Percentiles rank a stretch among this genome's conserved stretches.
Evolutionary conservation across 2,888 invertebrate species (phyloP).

Genomic region (Tillus elongatus): DNA sequence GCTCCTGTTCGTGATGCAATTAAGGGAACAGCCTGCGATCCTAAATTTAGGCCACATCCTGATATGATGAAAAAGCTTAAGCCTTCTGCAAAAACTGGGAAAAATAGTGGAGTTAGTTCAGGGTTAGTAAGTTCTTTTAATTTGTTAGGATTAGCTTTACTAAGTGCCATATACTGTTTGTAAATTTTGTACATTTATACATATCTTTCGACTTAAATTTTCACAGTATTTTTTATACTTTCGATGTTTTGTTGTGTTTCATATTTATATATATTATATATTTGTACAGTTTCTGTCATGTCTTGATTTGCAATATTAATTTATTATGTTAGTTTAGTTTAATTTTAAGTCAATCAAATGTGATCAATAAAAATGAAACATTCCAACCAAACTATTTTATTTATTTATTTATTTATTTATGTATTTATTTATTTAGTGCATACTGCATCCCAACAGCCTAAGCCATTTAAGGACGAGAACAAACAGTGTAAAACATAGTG

Average conservation of each 20-base stretch:
- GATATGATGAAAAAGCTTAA: conserved; percentile 22
- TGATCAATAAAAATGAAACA: background rate
- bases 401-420: no score
- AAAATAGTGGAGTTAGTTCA: background rate
- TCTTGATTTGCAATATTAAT: background rate
- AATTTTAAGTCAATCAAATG: conserved; percentile 1
- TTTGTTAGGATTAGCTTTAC: background rate
- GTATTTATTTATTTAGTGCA: no score
- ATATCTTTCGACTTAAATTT: background rate
- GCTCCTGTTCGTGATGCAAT: conserved; percentile 62
- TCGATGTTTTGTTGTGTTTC: background rate
- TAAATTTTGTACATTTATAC: conserved; percentile 1
- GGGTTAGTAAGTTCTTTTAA: background rate
- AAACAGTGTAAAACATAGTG: no score
- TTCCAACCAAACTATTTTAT: no score
- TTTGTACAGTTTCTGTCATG: background rate
- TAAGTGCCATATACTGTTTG: background rate
- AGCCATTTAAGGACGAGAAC: no score
- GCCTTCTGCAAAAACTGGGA: conserved; percentile 1
- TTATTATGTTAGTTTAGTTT: background rate
- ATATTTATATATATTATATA: conserved; percentile 1
- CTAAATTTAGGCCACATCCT: conserved; percentile 38
- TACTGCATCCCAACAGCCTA: no score
- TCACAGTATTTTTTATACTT: background rate
- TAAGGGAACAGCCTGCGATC: conserved; percentile 61